Evolutionary conservation across 2,888 invertebrate species (phyloP).

Genomic region (Drosophila conformis): DNA sequence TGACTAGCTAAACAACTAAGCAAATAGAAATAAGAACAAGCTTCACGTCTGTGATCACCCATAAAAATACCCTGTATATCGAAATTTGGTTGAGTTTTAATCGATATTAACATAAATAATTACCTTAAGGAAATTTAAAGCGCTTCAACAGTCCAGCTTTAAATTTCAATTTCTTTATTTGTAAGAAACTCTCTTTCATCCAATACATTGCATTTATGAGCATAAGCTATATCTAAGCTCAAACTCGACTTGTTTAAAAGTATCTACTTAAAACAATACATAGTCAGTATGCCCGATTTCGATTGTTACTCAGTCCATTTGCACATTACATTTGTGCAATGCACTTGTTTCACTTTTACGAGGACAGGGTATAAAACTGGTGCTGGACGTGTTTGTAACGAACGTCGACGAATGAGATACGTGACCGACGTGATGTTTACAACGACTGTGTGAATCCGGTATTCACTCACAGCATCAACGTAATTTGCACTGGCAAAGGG

Average conservation of each 20-base stretch:
- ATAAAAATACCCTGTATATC: neutral
- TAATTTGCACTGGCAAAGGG: constrained; percentile 35
- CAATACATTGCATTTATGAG: neutral
- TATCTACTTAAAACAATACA: neutral
- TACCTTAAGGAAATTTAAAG: neutral
- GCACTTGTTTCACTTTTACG: neutral
- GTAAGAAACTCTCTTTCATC: neutral
- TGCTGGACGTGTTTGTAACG: constrained; percentile 36
- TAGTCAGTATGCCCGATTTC: neutral
- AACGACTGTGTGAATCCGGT: constrained; percentile 40
- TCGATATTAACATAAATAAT: neutral
- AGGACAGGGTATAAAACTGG: constrained; percentile 18
- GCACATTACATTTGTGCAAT: neutral
- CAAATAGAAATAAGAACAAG: constrained; percentile 14
- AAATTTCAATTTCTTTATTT: neutral
- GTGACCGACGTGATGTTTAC: constrained; percentile 78
- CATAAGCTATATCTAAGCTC: no score
- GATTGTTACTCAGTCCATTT: neutral
- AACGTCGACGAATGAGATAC: constrained; percentile 55
- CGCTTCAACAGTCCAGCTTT: neutral
- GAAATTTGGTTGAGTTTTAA: neutral
- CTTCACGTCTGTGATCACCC: neutral
- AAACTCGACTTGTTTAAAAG: neutral
- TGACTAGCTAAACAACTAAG: constrained; percentile 43
- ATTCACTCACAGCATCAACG: constrained; percentile 36